phyloP scores from a whole-genome alignment of 2,113 vertebrate genomes.

The Lophotis ruficrista region DNA sequence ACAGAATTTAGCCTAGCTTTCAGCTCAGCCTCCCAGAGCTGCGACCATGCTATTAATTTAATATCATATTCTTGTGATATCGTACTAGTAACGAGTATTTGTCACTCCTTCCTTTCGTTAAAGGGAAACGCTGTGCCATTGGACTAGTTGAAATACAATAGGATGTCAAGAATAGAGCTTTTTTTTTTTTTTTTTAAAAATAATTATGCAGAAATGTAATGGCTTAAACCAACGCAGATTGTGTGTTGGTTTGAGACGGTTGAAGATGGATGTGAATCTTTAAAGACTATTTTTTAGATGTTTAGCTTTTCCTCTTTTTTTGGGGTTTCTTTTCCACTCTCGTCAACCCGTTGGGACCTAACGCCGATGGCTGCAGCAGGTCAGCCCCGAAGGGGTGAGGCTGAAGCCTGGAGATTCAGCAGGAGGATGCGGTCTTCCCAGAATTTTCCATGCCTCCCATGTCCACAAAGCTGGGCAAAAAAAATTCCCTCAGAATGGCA shows the following conservation, averaged over 20 bases:
- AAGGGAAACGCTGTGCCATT: constrained; percentile 73
- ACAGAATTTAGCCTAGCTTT: constrained; percentile 62
- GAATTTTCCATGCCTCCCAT: neutral
- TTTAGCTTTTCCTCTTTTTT: constrained; percentile 44
- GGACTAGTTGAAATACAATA: constrained; percentile 38
- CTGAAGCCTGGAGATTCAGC: neutral
- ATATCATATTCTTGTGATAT: constrained; percentile 73
- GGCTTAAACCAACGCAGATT: constrained; percentile 32
- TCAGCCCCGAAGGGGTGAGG: neutral
- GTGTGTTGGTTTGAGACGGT: constrained; percentile 25
- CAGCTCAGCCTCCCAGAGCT: constrained; percentile 54
- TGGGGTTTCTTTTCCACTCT: constrained; percentile 33
- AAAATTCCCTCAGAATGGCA: neutral
- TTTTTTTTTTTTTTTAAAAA: neutral
- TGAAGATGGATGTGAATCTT: constrained; percentile 56
- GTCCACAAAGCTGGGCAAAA: neutral
- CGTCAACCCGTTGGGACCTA: neutral
- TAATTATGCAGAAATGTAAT: constrained; percentile 35
- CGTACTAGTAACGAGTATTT: constrained; percentile 72
- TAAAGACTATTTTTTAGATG: constrained; percentile 55
- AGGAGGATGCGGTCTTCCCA: neutral
- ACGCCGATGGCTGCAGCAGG: rapidly evolving
- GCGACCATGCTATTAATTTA: constrained; percentile 71
- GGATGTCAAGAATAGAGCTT: constrained; percentile 27
- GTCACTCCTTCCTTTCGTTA: constrained; percentile 74